phyloP scores from a whole-genome alignment of 2,797 vertebrate genomes.

The Neosilurus hyrtlii region DNA sequence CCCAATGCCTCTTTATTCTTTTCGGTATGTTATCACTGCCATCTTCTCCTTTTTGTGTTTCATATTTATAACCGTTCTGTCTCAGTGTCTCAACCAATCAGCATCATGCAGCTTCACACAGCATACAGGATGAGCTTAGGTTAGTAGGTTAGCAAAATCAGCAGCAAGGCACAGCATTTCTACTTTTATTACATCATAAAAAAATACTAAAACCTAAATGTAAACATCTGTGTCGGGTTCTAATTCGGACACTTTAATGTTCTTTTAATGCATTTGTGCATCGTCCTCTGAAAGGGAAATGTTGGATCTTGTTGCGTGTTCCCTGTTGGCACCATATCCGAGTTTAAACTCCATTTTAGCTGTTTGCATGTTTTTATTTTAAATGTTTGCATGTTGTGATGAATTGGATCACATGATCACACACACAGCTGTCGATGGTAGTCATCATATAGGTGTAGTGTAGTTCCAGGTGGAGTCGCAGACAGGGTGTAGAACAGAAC shows the following conservation, averaged over 20 bases:
- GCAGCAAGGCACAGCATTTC: slow-evolving; percentile 67
- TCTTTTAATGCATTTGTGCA: background rate
- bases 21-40: slow-evolving; percentile 99
- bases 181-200: slow-evolving; percentile 2
- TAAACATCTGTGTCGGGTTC: no score
- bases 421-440: background rate
- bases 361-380: slow-evolving; percentile 34
- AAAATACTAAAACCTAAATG: background rate
- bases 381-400: slow-evolving; percentile 78
- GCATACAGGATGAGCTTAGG: background rate
- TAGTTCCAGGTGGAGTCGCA: background rate
- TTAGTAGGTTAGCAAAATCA: background rate
- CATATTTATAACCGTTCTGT: slow-evolving; percentile 58
- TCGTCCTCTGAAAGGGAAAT: slow-evolving; percentile 35
- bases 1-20: slow-evolving; percentile 99
- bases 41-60: slow-evolving; percentile 81
- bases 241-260: background rate
- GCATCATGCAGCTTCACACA: background rate
- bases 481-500: background rate
- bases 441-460: no score
- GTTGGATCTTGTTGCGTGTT: slow-evolving; percentile 66
- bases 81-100: slow-evolving; percentile 23
- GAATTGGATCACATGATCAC: slow-evolving; percentile 22
- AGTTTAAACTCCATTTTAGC: slow-evolving; percentile 46
- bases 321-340: slow-evolving; percentile 52